Evolutionary conservation across 2,113 vertebrate genomes (phyloP), one percentile per base, ranked within the genome.

Genomic region (Carollia perspicillata): DNA sequence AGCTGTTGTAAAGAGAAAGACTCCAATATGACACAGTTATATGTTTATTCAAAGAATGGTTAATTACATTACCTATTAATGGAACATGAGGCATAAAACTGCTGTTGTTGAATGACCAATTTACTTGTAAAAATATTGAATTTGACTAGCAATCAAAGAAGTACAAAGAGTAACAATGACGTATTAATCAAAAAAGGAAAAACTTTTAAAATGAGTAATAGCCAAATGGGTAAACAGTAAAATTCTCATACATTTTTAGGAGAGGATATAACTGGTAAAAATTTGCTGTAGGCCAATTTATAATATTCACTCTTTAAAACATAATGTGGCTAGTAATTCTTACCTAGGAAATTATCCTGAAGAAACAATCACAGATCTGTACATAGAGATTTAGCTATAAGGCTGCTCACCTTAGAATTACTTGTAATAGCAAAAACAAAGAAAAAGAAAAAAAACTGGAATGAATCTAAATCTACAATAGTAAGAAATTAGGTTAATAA

Each of bases 11-110:
- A 55, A 84, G 93, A 93, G 53, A 89, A 93, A 94, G n/a, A 63
- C 18, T 92, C 63, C 30, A 89, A 2, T 6, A 71, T 87, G 75
- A 86, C 53, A 71, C 16, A 92, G 8, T 71, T 78, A 79, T 26
- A 71, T 40, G 86, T 35, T 91, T 96, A 94, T 68, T 69, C 53
- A 93, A 96, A 85, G 40, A 40, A 88, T 18, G 20, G 8, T 77
- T 78, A 89, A 92, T 92, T 90, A 63, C 14, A 80, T 90, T 84
- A 93, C 33, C 49, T 96, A 84, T 51, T 90, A 93, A 87, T 42
- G 53, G 37, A 18, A 71, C 23, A 55, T 28, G 10, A 89, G 93
- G 26, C 65, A 95, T 55, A 65, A 95, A 96, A 93, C 72, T 66
- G 37, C 60, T 86, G n/a, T 60, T 86, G 22, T 55, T 83, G 66